phyloP scores from a whole-genome alignment of 2,797 vertebrate genomes.

The Poecilia velifera region DNA sequence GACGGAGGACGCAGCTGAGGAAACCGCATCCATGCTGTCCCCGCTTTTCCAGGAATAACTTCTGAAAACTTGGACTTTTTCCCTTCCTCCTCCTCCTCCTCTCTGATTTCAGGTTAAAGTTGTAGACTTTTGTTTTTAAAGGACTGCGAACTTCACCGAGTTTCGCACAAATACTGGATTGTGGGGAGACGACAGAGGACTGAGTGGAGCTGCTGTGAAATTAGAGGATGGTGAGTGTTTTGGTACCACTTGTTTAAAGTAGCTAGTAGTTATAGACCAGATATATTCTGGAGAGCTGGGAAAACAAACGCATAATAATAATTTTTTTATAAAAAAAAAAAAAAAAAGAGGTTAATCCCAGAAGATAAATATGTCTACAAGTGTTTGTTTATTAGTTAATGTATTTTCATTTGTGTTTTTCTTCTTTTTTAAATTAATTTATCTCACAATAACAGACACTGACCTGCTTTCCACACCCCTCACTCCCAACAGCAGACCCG shows the following conservation, averaged over 20 bases:
- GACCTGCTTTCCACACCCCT: not conserved
- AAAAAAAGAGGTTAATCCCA: not conserved
- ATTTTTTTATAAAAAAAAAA: not conserved
- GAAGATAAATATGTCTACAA: not conserved
- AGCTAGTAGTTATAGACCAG: not conserved
- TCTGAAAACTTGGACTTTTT: slow-evolving; percentile 47
- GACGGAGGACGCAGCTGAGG: slow-evolving; percentile 67
- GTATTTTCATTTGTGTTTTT: not conserved
- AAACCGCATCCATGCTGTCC: slow-evolving; percentile 54
- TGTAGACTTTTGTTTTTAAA: slow-evolving; percentile 21
- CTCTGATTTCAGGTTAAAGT: slow-evolving; percentile 13
- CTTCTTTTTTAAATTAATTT: not conserved
- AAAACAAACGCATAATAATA: not conserved
- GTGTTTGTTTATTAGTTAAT: not conserved
- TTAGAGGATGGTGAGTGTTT: slow-evolving; percentile 74
- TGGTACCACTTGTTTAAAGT: slow-evolving; percentile 1
- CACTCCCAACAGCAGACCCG: not conserved
- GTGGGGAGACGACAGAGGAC: slow-evolving; percentile 32
- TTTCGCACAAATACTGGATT: slow-evolving; percentile 37
- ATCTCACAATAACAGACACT: not conserved
- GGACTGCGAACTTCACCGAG: slow-evolving; percentile 27
- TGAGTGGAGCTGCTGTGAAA: slow-evolving; percentile 33
- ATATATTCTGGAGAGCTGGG: not conserved
- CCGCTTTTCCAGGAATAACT: slow-evolving; percentile 48
- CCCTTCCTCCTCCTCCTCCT: not conserved